Evolutionary conservation across 1,140 invertebrate species (phyloP), one percentile per base, ranked within the genome.

Genomic region (Lepidurus packardi): DNA sequence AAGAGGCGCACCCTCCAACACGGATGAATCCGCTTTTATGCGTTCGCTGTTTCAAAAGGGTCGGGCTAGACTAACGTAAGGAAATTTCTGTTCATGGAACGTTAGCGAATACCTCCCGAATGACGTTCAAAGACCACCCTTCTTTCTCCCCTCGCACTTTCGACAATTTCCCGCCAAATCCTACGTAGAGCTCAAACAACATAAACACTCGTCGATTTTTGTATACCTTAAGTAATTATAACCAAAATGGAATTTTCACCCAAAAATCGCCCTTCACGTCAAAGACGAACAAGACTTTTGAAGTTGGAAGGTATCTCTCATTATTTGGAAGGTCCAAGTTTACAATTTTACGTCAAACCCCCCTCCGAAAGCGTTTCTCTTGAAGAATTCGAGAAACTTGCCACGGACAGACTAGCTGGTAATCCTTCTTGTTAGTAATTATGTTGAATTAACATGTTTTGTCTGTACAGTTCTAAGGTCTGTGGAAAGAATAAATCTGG

Each of bases 331-430:
- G 53, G 53, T 16, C 53, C 53, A n/a, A 65, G 53, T 21, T 85
- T 95, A 7, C 90, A 91, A 84, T 87, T 97, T 81, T 98, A 97
- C 83, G 88, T 88, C 81, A 82, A 89, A n/a, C 91, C 92, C 47
- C 96, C 95, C n/a, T 86, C 82, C 73, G 89, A 90, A 79, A 87
- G 89, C 77, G 89, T 97, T 78, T 89, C 89, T 78, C 86, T 97
- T 25, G 86, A 90, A 79, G 94, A 97, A 83, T 96, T 97, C 87
- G 94, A 97, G 88, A 90, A 93, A 76, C 88, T 93, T 81, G 93
- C 94, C 10, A 83, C 94, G 42, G 94, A 96, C 83, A 90, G 95
- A 82, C 84, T 97, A 44, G 92, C 92, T 87, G 86, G 90, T 91
- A 85, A 82, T n/a, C 21, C 6, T n/a, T n/a, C n/a, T n/a, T n/a